Conservation (phyloP, 2,888 invertebrate species). For the Coenonympha arcania region DNA sequence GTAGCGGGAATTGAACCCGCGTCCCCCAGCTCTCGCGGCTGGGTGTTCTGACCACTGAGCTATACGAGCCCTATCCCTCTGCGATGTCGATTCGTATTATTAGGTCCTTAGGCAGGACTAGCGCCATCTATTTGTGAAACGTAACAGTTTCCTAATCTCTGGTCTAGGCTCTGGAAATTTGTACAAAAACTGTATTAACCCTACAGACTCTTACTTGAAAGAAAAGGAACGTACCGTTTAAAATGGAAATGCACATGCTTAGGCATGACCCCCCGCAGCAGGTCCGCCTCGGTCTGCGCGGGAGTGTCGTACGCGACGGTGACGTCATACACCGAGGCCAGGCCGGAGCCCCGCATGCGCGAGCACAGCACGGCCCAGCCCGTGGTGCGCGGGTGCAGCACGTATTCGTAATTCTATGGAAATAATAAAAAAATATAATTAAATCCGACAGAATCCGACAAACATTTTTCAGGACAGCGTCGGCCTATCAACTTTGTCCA, state of each 20-base stretch:
- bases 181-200: background rate
- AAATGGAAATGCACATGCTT: conserved; percentile 84
- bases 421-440: background rate
- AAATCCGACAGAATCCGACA: background rate
- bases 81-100: too few species aligned
- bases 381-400: conserved; percentile 89
- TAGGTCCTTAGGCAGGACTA: too few species aligned
- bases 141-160: too few species aligned
- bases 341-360: conserved; percentile 72
- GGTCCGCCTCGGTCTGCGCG: conserved; percentile 83
- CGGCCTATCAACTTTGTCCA: too few species aligned
- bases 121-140: too few species aligned
- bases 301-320: conserved; percentile 87
- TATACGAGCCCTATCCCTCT: too few species aligned
- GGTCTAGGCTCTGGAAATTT: too few species aligned
- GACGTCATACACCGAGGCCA: conserved; percentile 88
- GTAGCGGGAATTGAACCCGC: too few species aligned
- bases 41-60: too few species aligned
- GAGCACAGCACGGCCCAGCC: conserved; percentile 80
- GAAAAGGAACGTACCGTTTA: conserved; percentile 67
- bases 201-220: background rate
- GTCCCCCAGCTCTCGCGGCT: too few species aligned
- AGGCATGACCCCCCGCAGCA: conserved; percentile 81
- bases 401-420: conserved; percentile 76
- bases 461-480: too few species aligned